phyloP scores from a whole-genome alignment of 1,140 invertebrate species.

The Branchinecta lynchi region DNA sequence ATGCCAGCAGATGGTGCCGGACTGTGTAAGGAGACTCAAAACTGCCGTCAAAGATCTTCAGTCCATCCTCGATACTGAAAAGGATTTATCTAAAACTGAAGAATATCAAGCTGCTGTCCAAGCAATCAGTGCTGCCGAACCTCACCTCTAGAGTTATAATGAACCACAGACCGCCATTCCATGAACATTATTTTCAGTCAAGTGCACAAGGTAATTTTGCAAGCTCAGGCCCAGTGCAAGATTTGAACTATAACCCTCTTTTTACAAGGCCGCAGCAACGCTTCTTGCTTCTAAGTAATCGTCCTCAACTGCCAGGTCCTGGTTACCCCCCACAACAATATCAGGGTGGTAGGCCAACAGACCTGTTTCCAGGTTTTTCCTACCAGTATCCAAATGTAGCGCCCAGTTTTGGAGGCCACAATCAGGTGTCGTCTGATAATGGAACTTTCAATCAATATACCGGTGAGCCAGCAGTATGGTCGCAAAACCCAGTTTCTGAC shows the following conservation, averaged over 20 bases:
- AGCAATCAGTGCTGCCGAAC: constrained; percentile 50
- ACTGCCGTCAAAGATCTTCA: constrained; percentile 56
- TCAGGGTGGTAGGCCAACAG: too few relatives aligned
- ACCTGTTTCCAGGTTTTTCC: too few relatives aligned
- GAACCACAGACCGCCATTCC: not conserved
- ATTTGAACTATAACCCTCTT: not conserved
- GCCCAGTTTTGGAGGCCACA: too few relatives aligned
- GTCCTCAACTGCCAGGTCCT: not conserved
- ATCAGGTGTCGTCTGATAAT: too few relatives aligned
- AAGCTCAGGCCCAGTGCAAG: not conserved
- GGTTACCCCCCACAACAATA: not conserved
- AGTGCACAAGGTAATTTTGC: not conserved
- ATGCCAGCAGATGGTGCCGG: constrained; percentile 73
- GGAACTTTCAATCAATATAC: too few relatives aligned
- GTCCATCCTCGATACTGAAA: constrained; percentile 50
- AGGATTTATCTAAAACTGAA: constrained; percentile 55
- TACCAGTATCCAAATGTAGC: too few relatives aligned
- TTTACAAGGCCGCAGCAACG: not conserved
- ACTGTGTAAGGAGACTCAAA: constrained; percentile 56
- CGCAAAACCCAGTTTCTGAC: too few relatives aligned
- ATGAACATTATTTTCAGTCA: not conserved
- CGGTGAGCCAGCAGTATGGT: too few relatives aligned
- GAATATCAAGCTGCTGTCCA: constrained; percentile 50
- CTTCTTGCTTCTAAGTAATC: not conserved
- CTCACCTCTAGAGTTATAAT: constrained; percentile 31